Evolutionary conservation across 2,113 vertebrate genomes (phyloP).

Genomic region (Sceloporus undulatus): DNA sequence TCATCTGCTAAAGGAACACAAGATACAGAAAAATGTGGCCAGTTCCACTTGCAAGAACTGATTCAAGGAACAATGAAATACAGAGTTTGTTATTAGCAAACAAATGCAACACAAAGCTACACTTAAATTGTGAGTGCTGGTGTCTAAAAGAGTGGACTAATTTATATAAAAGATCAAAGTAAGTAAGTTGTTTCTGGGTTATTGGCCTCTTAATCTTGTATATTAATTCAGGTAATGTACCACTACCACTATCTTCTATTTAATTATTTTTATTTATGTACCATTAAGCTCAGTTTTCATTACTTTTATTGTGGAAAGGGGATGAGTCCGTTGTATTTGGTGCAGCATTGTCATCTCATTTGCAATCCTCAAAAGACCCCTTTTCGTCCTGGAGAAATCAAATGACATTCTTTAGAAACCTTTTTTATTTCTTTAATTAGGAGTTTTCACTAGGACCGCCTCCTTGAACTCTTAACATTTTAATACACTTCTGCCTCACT

Average conservation of each 20-base stretch:
- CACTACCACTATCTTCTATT: conserved; percentile 64
- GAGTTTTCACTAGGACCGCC: conserved; percentile 66
- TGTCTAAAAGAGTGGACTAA: conserved; percentile 52
- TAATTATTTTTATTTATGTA: conserved; percentile 80
- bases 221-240: conserved; percentile 75
- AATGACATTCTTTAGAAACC: conserved; percentile 64
- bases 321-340: conserved; percentile 52
- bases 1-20: conserved; percentile 11
- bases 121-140: conserved; percentile 52
- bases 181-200: conserved; percentile 70
- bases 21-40: neutral
- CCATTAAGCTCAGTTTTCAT: conserved; percentile 75
- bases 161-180: conserved; percentile 66
- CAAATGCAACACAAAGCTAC: conserved; percentile 6
- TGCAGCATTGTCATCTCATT: conserved; percentile 58
- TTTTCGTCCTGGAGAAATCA: conserved; percentile 61
- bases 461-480: conserved; percentile 75
- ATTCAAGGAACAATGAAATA: conserved; percentile 37
- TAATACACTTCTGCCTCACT: conserved; percentile 73
- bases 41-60: conserved; percentile 37
- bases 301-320: conserved; percentile 56
- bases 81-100: conserved; percentile 28
- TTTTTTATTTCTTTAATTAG: conserved; percentile 81
- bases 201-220: conserved; percentile 73
- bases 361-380: conserved; percentile 62